These are phyloP conservation scores for Macrostomum lignano DNA, from an alignment of 1,140 invertebrate species.

Conservation along the genomic window DNA sequence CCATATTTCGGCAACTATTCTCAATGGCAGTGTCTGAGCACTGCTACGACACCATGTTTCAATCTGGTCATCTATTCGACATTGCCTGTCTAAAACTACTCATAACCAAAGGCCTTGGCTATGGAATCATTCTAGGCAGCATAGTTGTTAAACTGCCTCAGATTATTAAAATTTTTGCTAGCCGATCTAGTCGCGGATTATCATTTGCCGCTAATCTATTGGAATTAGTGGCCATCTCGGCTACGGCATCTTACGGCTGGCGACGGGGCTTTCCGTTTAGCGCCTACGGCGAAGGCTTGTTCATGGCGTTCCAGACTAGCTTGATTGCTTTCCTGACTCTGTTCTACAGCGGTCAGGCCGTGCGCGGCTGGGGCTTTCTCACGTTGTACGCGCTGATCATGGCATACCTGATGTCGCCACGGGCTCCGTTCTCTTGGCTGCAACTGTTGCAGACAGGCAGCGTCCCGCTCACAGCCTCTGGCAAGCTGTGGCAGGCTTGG, in stretches of 20 bases:
- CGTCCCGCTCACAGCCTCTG: conserved; percentile 55
- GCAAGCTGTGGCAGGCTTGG: conserved; percentile 60
- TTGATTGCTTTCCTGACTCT: conserved; percentile 51
- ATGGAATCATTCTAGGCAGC: too few species aligned
- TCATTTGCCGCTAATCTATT: conserved; percentile 50
- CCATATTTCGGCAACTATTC: too few species aligned
- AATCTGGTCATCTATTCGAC: too few species aligned
- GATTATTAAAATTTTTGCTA: conserved; percentile 54
- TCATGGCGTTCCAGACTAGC: conserved; percentile 58
- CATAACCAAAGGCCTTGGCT: too few species aligned
- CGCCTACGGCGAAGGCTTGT: conserved; percentile 67
- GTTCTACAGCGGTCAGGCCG: conserved; percentile 28
- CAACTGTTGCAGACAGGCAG: conserved; percentile 53
- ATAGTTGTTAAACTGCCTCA: too few species aligned
- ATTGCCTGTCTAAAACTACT: too few species aligned
- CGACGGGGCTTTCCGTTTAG: conserved; percentile 65
- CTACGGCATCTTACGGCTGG: conserved; percentile 58
- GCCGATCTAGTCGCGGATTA: conserved; percentile 58
- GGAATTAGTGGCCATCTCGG: conserved; percentile 57
- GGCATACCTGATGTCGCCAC: conserved; percentile 40
- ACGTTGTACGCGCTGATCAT: conserved; percentile 36
- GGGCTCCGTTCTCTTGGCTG: conserved; percentile 43
- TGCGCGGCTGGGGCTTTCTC: conserved; percentile 37
- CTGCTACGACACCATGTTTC: too few species aligned
- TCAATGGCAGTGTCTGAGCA: too few species aligned